Percentiles rank a stretch among this genome's conserved stretches.
phyloP scores from a whole-genome alignment of 2,113 vertebrate species.

The Lipotes vexillifer region DNA sequence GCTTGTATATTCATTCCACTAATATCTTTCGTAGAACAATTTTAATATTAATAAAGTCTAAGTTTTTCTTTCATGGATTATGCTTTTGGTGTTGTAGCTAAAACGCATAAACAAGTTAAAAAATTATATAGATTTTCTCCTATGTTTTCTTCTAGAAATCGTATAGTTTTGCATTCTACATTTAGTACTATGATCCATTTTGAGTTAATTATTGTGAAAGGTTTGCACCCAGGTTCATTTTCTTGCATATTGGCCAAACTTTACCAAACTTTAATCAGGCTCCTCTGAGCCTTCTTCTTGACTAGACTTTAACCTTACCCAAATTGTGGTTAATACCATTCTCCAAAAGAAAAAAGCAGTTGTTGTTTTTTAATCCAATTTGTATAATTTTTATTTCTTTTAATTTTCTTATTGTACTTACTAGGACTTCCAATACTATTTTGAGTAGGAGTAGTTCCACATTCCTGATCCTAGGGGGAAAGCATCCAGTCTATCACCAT shows the following conservation, averaged over 20 bases:
- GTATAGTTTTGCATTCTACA: neutral
- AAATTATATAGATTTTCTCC: neutral
- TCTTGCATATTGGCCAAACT: neutral
- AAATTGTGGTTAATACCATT: neutral
- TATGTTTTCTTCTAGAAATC: neutral
- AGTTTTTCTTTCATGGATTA: neutral
- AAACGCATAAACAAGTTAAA: neutral
- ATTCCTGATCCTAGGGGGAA: neutral
- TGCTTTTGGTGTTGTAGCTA: neutral
- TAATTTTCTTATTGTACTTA: neutral
- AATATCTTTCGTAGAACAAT: neutral
- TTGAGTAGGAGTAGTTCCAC: neutral
- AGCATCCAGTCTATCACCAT: neutral
- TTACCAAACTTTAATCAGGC: neutral
- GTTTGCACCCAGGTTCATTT: neutral
- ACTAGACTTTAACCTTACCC: neutral
- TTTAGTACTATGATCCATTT: neutral
- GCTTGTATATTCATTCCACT: neutral
- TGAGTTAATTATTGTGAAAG: neutral
- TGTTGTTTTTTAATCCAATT: neutral
- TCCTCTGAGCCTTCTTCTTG: neutral
- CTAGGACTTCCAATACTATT: neutral
- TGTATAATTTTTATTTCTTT: neutral
- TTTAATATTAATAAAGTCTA: neutral
- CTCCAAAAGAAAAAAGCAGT: neutral